Percentiles rank a stretch among this genome's conserved stretches.
Conservation (phyloP, 2,113 vertebrate genomes). For the Corydoras sp. region DNA sequence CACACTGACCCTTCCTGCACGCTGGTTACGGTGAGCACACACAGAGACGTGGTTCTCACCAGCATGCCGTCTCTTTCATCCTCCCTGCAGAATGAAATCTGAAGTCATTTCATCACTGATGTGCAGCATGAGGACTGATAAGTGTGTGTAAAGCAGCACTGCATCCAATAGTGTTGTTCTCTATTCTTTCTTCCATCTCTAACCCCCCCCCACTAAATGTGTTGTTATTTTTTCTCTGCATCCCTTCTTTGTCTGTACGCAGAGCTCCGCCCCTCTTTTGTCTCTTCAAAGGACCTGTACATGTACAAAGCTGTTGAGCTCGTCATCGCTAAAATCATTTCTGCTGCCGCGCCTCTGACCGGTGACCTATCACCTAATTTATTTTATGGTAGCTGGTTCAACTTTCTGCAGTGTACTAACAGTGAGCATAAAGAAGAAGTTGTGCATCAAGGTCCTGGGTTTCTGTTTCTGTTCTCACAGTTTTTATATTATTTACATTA, state of each 20-base stretch:
- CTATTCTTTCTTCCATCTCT: neutral
- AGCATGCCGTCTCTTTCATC: constrained; percentile 8
- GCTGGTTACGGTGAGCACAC: neutral
- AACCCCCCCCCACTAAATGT: neutral
- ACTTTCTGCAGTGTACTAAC: no score
- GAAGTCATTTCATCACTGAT: neutral
- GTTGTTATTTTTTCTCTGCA: constrained; percentile 4
- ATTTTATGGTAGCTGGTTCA: no score
- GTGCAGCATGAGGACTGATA: no score
- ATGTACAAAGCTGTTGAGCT: no score
- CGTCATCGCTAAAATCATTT: neutral
- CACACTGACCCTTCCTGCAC: constrained; percentile 22
- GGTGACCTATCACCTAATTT: neutral
- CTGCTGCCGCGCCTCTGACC: neutral
- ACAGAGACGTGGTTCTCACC: constrained; percentile 10
- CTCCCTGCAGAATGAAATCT: neutral
- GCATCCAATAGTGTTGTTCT: no score
- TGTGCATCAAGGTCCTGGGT: no score
- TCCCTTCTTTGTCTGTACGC: neutral
- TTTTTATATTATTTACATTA: no score
- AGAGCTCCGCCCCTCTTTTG: constrained; percentile 7
- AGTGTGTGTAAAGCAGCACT: no score
- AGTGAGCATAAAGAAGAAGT: no score
- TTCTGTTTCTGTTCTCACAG: no score
- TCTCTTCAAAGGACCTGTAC: neutral